These are phyloP conservation scores for Rallus limicola DNA, from an alignment of 2,113 vertebrate species.

Conservation along the genomic window DNA sequence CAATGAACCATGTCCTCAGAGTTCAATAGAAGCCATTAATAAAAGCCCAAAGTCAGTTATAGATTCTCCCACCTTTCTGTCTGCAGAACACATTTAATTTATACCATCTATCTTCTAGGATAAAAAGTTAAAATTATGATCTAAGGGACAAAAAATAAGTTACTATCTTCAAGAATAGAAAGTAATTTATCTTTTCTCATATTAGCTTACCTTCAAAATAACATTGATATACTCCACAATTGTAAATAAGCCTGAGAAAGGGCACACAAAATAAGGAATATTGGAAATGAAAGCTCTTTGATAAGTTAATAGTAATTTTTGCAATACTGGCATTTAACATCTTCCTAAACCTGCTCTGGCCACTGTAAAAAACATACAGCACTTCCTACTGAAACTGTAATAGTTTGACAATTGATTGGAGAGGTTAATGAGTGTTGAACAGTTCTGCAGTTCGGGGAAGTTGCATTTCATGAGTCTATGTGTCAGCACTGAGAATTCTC, in stretches of 20 bases:
- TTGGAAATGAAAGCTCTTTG: not conserved
- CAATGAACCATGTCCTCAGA: conserved; percentile 67
- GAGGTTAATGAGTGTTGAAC: not conserved
- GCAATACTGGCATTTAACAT: not conserved
- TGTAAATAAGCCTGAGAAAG: not conserved
- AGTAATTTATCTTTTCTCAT: conserved; percentile 63
- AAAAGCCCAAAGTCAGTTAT: conserved; percentile 68
- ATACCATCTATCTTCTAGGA: conserved; percentile 74
- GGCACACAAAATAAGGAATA: not conserved
- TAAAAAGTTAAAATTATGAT: conserved; percentile 71
- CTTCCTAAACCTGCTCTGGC: not conserved
- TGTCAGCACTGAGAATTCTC: not conserved
- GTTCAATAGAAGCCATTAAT: conserved; percentile 70
- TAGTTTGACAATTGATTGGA: not conserved
- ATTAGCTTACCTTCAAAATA: conserved; percentile 70
- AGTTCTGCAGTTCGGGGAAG: not conserved
- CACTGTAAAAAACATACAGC: not conserved
- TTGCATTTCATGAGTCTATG: not conserved
- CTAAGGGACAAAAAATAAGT: conserved; percentile 55
- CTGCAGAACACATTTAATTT: conserved; percentile 5
- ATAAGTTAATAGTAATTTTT: not conserved
- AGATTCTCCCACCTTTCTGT: conserved; percentile 60
- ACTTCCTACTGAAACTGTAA: not conserved
- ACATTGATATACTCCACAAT: not conserved
- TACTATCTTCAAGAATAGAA: conserved; percentile 60